Evolutionary conservation across 2,888 invertebrate genomes (phyloP), one percentile per base, ranked within the genome.

Genomic region (Polylopha cassiicola): DNA sequence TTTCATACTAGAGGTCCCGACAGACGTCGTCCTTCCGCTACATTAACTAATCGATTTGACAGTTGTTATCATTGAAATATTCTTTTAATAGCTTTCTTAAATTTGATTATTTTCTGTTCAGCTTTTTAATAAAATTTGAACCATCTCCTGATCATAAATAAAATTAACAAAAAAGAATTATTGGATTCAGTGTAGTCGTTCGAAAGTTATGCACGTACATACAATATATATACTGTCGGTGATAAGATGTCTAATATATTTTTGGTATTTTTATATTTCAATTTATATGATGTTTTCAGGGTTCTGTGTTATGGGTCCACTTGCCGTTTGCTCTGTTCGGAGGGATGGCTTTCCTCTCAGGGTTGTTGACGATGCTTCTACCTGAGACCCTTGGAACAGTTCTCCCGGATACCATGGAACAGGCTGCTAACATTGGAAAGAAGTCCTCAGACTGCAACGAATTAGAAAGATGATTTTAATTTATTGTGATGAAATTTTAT

Each of bases 351-450:
- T 60, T 73, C 8, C 37, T 65, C 13, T 73, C 82, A 11, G 86
- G 80, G 3, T 36, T 60, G 9, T 51, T 85, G 5, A 61, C 78
- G 1, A 55, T 85, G 15, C 53, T 68, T 9, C 79, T 85, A 32
- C 87, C 86, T 0, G 87, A 87, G 61, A 86, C 86, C 7, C 65
- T 76, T 21, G 74, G 79, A 37, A 46, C 65, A 3, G 62, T 70
- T 13, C 51, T 87, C 34, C 86, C 86, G 17, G 73, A 82, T 27
- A 82, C 80, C 7, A 63, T 86, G 30, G 61, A 75, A 39, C 80
- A 87, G 38, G 82, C 86, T 1, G 57, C 69, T 4, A 11, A 21
- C 3, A 20, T 33, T 7, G 33, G 33, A 20, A 16, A 9, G 18
- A 18, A 18, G 4, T 5, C 18, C 7, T n/a, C n/a, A n/a, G n/a